Conservation (phyloP, 1,140 invertebrate genomes). For the Pectinophora gossypiella region DNA sequence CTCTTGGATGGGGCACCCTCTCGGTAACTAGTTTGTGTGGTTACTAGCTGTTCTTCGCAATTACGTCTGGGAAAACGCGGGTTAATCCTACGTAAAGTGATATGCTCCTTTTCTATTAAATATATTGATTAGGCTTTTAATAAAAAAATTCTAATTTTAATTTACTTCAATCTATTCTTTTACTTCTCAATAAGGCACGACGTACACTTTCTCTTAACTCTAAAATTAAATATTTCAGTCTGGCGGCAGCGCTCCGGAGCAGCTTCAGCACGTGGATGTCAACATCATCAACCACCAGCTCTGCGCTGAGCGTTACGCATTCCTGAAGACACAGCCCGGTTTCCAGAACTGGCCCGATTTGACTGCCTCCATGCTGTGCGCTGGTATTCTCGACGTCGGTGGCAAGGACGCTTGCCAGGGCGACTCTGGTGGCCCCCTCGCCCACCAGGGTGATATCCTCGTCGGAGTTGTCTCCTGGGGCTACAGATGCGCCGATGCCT, state of each 20-base stretch:
- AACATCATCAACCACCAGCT: slow-evolving; percentile 49
- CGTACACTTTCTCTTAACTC: not conserved
- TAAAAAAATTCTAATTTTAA: too few relatives aligned
- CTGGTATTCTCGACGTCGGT: slow-evolving; percentile 61
- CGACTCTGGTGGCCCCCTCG: not conserved
- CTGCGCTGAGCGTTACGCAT: slow-evolving; percentile 47
- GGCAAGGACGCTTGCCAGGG: slow-evolving; percentile 59
- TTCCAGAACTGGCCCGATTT: slow-evolving; percentile 30
- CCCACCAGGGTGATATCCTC: not conserved
- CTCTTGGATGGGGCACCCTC: slow-evolving; percentile 77
- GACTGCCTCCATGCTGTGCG: slow-evolving; percentile 72
- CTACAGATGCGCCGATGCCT: not conserved
- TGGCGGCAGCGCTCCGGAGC: slow-evolving; percentile 43
- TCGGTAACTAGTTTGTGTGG: slow-evolving; percentile 37
- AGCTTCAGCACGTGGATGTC: slow-evolving; percentile 63
- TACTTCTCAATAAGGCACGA: too few relatives aligned
- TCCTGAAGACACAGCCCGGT: slow-evolving; percentile 7
- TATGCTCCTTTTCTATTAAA: too few relatives aligned
- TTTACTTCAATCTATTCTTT: too few relatives aligned
- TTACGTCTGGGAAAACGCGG: too few relatives aligned
- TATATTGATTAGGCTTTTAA: too few relatives aligned
- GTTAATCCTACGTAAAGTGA: too few relatives aligned
- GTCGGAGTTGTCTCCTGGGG: not conserved
- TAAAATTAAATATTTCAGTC: not conserved
- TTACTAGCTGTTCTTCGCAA: too few relatives aligned